Base-by-base conservation (phyloP, 2,797 vertebrate species). In the Pipistrellus kuhlii region DNA sequence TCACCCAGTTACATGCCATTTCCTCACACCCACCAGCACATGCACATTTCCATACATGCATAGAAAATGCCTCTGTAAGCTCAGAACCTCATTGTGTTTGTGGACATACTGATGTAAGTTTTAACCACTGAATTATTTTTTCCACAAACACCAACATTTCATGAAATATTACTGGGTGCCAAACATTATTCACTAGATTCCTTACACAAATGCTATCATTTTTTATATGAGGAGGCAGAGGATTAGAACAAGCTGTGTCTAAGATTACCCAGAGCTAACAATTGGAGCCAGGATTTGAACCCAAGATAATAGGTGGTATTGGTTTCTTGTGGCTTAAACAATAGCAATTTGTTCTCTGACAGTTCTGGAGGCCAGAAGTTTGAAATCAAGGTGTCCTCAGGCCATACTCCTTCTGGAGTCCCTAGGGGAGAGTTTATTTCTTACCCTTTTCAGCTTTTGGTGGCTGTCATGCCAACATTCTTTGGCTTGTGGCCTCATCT, bases 161-260 rank as follows among this genome's bases (percentile, higher is more conserved):
- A 30, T 30, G 35, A 84, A 66, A 20, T 20, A 35, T 46, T n/a
- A 81, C 7, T 2, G 11, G 59, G 44, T 27, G 30, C 41, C 6
- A 73, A 87, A n/a, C 6, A 21, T 10, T 18, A 3, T 8, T 1
- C 25, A 12, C 4, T 59, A 38, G 46, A 72, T 25, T n/a, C 15
- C 23, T 55, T 21, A 41, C 21, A 57, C 9, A 23, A 27, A 7
- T 2, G 32, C 10, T 41, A 23, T 25, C 8, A 13, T 64, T 83
- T 85, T 71, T 68, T 7, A 80, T 10, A 38, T 11, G 12, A 96
- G 41, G 72, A 94, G 88, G 85, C 13, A 35, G 38, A 73, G 44
- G 23, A 27, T 81, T 64, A 81, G 76, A 68, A 32, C 57, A 92
- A 71, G 44, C 12, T 14, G 13, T 72, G 30, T 46, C 66, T 30